Conservation (phyloP, 2,797 vertebrate species). For the Synaphobranchus kaupii region DNA sequence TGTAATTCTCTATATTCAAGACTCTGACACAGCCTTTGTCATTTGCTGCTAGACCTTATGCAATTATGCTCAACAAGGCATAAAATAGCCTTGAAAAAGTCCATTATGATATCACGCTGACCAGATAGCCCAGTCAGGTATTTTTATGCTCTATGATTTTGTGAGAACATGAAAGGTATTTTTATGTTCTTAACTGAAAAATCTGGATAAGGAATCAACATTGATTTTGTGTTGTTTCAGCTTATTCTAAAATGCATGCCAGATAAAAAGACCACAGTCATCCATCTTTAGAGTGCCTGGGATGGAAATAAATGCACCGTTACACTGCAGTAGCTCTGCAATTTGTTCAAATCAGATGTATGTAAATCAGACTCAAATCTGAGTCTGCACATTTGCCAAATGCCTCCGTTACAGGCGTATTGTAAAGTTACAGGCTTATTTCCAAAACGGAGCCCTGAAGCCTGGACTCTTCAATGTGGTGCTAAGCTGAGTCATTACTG, state of each 20-base stretch:
- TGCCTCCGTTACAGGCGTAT: neutral
- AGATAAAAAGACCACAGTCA: neutral
- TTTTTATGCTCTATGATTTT: neutral
- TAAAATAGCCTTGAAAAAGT: neutral
- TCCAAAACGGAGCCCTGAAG: neutral
- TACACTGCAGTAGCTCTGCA: neutral
- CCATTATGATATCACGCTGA: neutral
- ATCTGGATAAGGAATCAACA: neutral
- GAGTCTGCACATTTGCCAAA: neutral
- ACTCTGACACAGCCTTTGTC: neutral
- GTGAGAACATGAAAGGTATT: neutral
- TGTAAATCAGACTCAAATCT: too few relatives aligned
- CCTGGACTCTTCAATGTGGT: too few relatives aligned
- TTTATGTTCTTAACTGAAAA: neutral
- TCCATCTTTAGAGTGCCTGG: neutral
- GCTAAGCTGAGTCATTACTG: too few relatives aligned
- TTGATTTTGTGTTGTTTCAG: neutral
- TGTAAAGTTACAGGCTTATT: neutral
- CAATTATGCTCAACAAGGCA: neutral
- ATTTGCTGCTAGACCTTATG: neutral
- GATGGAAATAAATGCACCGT: neutral
- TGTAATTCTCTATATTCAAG: too few relatives aligned
- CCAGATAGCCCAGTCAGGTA: neutral
- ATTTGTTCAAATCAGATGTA: neutral
- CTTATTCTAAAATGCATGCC: neutral